Base-by-base conservation (phyloP, 2,888 invertebrate genomes). In the Aphidoletes aphidimyza region DNA sequence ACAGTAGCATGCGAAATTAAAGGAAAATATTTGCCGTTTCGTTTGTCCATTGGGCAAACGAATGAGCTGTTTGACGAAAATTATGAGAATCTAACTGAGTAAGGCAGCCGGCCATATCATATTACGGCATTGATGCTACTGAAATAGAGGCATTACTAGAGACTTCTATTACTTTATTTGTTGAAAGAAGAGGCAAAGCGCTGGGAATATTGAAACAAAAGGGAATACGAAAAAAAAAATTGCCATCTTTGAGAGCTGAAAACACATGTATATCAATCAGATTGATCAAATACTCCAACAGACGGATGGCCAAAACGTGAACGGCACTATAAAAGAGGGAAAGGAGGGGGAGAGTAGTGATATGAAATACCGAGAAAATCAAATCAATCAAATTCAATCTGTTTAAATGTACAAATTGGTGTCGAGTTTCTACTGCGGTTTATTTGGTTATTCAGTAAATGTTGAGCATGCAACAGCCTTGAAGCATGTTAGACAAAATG, bases 11-110 rank as follows among this genome's bases (percentile, higher is more conserved):
- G 14, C 34, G 69, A 69, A 69, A 69, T 69, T 69, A 30, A 69
- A 69, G 69, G 69, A 69, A 69, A 69, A 69, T 69, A 69, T 69
- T 69, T 69, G 69, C 30, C 69, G 30, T 69, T 69, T 22, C 5
- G 26, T 9, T 69, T 14, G 19, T 30, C 69, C 69, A 17, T 14
- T 30, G 30, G 69, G 30, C n/a, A 30, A 69, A 69, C 69, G 34
- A 69, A 69, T 34, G 30, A 11, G 26, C 9, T 69, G 30, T 69
- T 54, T 54, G 54, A 47, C 5, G 54, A 69, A 69, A 69, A 69
- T 34, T 30, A 69, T 69, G 30, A 69, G n/a, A 30, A 69, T 69
- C 69, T 14, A 54, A 22, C 54, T 22, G n/a, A 22, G 54, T 22
- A n/a, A n/a, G n/a, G n/a, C n/a, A n/a, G n/a, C n/a, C n/a, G n/a